A percentile compares a stretch with the other conserved stretches of the same genome.
Conservation (phyloP, 2,797 vertebrate genomes). For the Hypotaenidia okinawae region DNA sequence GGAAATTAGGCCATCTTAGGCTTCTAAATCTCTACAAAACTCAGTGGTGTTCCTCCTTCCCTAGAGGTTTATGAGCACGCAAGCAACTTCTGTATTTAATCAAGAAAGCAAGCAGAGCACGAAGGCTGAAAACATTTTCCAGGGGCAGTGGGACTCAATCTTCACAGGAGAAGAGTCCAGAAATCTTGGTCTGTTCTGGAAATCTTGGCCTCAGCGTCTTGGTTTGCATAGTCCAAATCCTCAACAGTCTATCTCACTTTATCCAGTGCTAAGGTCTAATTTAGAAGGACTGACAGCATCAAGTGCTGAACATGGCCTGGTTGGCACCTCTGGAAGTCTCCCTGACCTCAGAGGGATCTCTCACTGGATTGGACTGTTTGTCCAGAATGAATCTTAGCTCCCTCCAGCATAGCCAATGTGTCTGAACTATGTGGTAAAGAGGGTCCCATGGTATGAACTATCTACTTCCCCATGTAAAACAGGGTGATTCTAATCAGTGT, state of each 20-base stretch:
- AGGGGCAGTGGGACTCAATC: background rate
- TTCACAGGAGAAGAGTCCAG: background rate
- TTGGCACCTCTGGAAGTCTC: background rate
- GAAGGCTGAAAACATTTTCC: background rate
- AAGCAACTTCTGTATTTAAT: constrained; percentile 10
- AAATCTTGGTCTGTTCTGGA: background rate
- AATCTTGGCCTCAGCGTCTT: background rate
- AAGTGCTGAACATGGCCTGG: background rate
- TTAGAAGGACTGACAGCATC: background rate
- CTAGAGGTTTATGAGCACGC: background rate
- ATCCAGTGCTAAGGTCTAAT: background rate
- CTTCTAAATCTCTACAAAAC: constrained; percentile 21
- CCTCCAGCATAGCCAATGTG: background rate
- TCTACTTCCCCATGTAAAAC: background rate
- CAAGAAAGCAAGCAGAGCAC: background rate
- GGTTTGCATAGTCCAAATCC: background rate
- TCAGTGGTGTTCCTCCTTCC: background rate
- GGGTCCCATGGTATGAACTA: background rate
- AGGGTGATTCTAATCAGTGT: background rate
- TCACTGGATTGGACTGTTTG: background rate
- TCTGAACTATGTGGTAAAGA: background rate
- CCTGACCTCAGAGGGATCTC: background rate
- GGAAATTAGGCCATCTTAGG: constrained; percentile 14
- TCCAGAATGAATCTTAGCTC: background rate
- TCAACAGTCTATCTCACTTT: accelerated